Evolutionary conservation across 92 coral and sea anemone species (phyloP), one percentile per base, ranked within the genome.

Genomic region (Actinostola sp.): DNA sequence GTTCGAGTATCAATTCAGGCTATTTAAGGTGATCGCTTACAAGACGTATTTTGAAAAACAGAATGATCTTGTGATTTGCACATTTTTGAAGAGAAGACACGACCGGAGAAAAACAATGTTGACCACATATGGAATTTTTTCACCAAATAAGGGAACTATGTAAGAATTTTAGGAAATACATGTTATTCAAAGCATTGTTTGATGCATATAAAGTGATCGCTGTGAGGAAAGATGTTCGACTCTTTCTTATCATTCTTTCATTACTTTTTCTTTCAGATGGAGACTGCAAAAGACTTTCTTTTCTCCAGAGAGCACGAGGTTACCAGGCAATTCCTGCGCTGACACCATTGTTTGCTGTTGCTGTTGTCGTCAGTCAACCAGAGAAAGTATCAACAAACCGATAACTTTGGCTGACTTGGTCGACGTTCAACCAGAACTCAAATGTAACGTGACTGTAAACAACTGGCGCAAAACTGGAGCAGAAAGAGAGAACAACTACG

Each of bases 361-460:
- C 17, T 41, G 48, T 31, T 52, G 70, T 29, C 56, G 51, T 14
- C 61, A 77, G 21, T 48, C 61, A 13, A 10, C 54, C 35, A n/a
- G 45, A 0, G 77, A 88, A 23, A 38, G 63, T 4, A 32, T 78
- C 19, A 85, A 88, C 83, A 76, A 70, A 46, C 82, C 89, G 15
- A 55, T 92, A 31, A 82, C 86, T 19, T 55, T 92, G 29, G 78
- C 72, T 13, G 93, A 92, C 54, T 54, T 92, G 44, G 54, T 34
- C 21, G 97, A 72, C 34, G 39, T 88, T 32, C 69, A 84, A 73
- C 97, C 97, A n/a, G 87, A 84, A 71, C 85, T 78, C 66, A 88
- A 89, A 34, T 92, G 97, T 63, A 92, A 92, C 56, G 77, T 89
- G 39, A 66, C 88, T 11, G 89, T 85, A 4, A 82, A 86, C 30